Percentiles rank a stretch among this genome's conserved stretches.
Evolutionary conservation across 2,113 vertebrate genomes (phyloP).

Genomic region (Sinocyclocheilus anshuiensis): DNA sequence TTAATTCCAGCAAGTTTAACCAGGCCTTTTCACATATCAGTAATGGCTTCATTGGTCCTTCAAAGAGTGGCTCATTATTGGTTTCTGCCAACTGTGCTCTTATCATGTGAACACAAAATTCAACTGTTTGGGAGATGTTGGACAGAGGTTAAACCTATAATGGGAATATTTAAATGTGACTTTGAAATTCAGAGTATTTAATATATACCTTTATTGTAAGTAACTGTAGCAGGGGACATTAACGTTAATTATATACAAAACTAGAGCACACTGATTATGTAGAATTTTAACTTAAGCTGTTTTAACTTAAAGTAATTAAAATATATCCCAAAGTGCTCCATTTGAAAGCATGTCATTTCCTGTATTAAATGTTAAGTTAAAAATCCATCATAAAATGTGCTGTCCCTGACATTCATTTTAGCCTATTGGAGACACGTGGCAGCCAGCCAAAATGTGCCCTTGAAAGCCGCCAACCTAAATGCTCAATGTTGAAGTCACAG

Average conservation of each 20-base stretch:
- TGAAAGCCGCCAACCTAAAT: conserved; percentile 44
- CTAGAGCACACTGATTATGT: not conserved
- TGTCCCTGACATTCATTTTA: conserved; percentile 22
- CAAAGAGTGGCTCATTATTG: not conserved
- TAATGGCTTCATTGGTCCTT: conserved; percentile 33
- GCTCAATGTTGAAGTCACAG: conserved; percentile 44
- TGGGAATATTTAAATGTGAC: conserved; percentile 4
- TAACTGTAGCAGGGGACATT: not conserved
- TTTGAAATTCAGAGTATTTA: conserved; percentile 6
- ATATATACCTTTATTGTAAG: not conserved
- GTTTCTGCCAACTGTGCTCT: conserved; percentile 11
- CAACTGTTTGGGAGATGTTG: conserved; percentile 37
- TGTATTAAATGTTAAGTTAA: not conserved
- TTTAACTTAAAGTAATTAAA: conserved; percentile 5
- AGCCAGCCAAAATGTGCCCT: conserved; percentile 50
- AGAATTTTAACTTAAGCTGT: not conserved
- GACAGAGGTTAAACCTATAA: conserved; percentile 36
- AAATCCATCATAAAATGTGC: conserved; percentile 46
- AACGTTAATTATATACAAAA: not conserved
- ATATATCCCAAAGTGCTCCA: conserved; percentile 12
- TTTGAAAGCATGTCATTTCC: conserved; percentile 17
- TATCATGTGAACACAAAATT: conserved; percentile 58
- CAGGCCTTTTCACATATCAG: not conserved
- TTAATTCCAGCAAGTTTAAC: not conserved
- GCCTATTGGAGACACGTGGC: conserved; percentile 40